Evolutionary conservation across 2,113 vertebrate species (phyloP).

Genomic region (Sapajus apella): DNA sequence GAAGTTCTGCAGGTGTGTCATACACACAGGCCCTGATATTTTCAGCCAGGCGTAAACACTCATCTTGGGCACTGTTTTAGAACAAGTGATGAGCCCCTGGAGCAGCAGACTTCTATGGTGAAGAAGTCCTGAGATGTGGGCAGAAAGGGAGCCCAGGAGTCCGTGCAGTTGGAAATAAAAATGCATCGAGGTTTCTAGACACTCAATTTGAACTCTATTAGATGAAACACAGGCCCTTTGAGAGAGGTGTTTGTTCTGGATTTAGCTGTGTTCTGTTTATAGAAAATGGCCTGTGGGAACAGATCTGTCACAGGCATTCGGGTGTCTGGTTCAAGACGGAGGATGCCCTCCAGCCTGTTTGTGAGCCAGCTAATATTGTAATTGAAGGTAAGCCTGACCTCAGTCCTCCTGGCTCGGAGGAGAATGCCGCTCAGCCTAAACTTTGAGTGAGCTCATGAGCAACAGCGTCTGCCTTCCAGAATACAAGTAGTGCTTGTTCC

Average conservation of each 20-base stretch:
- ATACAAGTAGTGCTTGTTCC: background rate
- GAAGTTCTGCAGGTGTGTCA: background rate
- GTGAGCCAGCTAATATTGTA: slow-evolving; percentile 66
- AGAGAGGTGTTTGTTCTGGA: slow-evolving; percentile 80
- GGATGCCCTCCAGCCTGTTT: slow-evolving; percentile 74
- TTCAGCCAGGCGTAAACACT: background rate
- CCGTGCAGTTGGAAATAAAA: slow-evolving; percentile 51
- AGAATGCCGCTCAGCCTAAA: slow-evolving; percentile 67
- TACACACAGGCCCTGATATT: background rate
- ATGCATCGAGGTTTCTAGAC: slow-evolving; percentile 56
- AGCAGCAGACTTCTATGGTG: background rate
- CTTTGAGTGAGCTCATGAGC: slow-evolving; percentile 35
- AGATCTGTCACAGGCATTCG: slow-evolving; percentile 72
- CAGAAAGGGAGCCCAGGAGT: background rate
- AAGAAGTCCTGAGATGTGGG: background rate
- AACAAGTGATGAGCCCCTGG: background rate
- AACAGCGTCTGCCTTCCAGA: slow-evolving; percentile 56
- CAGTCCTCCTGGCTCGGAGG: slow-evolving; percentile 17
- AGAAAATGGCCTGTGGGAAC: slow-evolving; percentile 72
- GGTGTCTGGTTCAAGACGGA: slow-evolving; percentile 79
- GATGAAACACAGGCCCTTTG: slow-evolving; percentile 67
- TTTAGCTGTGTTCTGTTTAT: slow-evolving; percentile 62
- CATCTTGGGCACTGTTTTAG: background rate
- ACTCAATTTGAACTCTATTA: slow-evolving; percentile 74
- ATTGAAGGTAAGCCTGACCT: slow-evolving; percentile 76